A percentile compares a stretch with the other conserved stretches of the same genome.
phyloP scores from a whole-genome alignment of 1,140 invertebrate genomes.

The Apis dorsata region DNA sequence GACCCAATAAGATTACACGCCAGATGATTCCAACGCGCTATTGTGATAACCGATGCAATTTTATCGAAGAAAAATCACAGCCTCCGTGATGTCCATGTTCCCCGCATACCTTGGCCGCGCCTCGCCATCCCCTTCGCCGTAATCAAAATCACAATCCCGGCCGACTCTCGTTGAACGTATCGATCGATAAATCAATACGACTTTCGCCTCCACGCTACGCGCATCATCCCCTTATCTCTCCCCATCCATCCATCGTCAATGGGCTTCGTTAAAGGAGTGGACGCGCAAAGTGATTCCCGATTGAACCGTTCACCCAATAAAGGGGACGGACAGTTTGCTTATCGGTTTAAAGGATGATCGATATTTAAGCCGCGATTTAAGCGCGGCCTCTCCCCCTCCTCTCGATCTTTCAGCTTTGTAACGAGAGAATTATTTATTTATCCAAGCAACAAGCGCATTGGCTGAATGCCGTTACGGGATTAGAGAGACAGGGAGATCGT shows the following conservation, averaged over 20 bases:
- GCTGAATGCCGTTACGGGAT: constrained; percentile 51
- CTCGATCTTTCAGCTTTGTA: constrained; percentile 44
- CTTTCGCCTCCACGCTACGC: neutral
- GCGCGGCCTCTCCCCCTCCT: neutral
- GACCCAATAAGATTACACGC: neutral
- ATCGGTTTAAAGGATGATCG: constrained; percentile 52
- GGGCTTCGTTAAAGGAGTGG: neutral
- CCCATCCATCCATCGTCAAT: neutral
- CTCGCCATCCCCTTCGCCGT: neutral
- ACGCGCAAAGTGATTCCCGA: constrained; percentile 12
- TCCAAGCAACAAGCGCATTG: neutral
- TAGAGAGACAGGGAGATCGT: constrained; percentile 53
- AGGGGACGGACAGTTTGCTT: neutral
- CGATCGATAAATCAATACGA: constrained; percentile 27
- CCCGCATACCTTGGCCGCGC: too few relatives aligned
- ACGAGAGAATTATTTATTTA: constrained; percentile 55
- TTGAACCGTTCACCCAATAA: constrained; percentile 25
- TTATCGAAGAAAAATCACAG: neutral
- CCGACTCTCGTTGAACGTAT: neutral
- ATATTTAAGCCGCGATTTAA: constrained; percentile 60
- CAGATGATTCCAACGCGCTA: neutral
- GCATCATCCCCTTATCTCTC: constrained; percentile 5
- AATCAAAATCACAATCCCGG: neutral
- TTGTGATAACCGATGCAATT: neutral
- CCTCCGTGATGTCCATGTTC: neutral